Base-by-base conservation (phyloP, 2,888 invertebrate genomes). In the Acanthoscelides obtectus region DNA sequence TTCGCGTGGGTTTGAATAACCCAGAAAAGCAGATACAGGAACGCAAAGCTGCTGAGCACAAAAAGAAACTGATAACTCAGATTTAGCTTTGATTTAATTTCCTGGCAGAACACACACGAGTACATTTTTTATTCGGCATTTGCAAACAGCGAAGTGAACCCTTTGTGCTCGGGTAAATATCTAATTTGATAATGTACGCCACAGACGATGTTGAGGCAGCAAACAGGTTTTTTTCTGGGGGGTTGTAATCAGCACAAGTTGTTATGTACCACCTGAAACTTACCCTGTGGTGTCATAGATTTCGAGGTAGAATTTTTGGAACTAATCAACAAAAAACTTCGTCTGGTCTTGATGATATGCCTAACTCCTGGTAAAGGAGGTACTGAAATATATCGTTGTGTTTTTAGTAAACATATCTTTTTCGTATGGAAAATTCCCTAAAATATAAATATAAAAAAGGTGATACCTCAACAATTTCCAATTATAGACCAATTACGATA, bases 191-290 rank as follows among this genome's bases (percentile, higher is more conserved):
- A 45, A 45, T 45, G 45, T 6, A 45, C 17, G 25, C 45, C 25
- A 12, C 4, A 22, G 72, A 22, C 22, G 70, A 22, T 45, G 67
- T 45, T 67, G 22, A 68, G 22, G 45, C 45, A 45, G 45, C 45
- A 17, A 45, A 45, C 12, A 45, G 8, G 17, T 1, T 45, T 25
- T n/a, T 25, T 45, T 45, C 5, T 45, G 45, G 3, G 45, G 17
- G 45, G 45, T 45, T 45, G 3, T 25, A 25, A 25, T 25, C 25
- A 25, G 8, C 25, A 25, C 8, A 25, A 25, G 3, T n/a, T n/a
- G n/a, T n/a, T n/a, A n/a, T n/a, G n/a, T n/a, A n/a, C n/a, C n/a
- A n/a, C n/a, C n/a, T n/a, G n/a, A n/a, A n/a, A n/a, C n/a, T n/a
- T n/a, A n/a, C n/a, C n/a, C n/a, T n/a, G n/a, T n/a, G n/a, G n/a